These are phyloP conservation scores for Drosophila punjabiensis DNA, from an alignment of 1,140 invertebrate species.

Conservation along the genomic window DNA sequence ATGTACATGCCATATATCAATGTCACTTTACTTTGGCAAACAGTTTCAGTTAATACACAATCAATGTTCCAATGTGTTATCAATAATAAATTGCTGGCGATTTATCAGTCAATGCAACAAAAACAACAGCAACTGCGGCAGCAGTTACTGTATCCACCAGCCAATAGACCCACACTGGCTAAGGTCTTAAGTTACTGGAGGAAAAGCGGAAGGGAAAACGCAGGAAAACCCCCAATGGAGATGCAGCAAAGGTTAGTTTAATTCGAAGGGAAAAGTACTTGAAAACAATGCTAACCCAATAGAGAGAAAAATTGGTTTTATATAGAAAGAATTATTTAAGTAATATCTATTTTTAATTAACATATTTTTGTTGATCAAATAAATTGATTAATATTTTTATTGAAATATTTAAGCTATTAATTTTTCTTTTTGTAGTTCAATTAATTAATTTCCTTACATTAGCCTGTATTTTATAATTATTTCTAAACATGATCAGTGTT, in stretches of 20 bases:
- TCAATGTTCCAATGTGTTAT: conserved; percentile 84
- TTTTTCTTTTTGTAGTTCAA: too few relatives aligned
- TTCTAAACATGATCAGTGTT: neutral
- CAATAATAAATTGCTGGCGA: conserved; percentile 83
- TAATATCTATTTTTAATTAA: neutral
- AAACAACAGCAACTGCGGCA: conserved; percentile 34
- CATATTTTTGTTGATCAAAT: neutral
- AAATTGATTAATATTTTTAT: neutral
- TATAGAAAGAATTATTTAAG: neutral
- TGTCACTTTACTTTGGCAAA: conserved; percentile 84
- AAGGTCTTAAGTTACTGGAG: conserved; percentile 73
- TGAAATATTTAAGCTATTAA: neutral
- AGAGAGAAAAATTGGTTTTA: neutral
- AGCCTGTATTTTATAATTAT: neutral
- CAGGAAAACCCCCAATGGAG: neutral
- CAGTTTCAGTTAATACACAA: conserved; percentile 84
- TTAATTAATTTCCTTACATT: neutral
- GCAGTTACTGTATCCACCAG: conserved; percentile 19
- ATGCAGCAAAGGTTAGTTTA: neutral
- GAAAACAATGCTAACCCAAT: neutral
- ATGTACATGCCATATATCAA: conserved; percentile 83
- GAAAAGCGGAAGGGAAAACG: neutral
- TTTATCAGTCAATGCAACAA: conserved; percentile 78
- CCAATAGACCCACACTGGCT: conserved; percentile 26
- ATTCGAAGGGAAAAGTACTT: neutral